Evolutionary conservation across 2,113 vertebrate species (phyloP).

Genomic region (Herpailurus yagouaroundi): DNA sequence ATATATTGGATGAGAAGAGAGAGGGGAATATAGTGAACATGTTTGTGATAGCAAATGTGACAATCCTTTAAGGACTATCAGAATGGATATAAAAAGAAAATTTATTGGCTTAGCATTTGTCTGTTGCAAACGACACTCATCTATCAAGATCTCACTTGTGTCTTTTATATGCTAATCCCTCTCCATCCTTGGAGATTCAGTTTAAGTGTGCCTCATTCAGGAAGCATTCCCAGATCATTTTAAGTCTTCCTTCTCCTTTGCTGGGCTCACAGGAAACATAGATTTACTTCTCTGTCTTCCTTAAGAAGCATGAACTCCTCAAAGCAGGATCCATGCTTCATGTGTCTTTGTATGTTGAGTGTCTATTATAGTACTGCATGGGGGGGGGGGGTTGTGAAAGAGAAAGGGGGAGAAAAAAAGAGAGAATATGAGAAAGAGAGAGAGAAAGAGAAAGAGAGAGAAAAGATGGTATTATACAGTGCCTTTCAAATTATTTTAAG

Average conservation of each 20-base stretch:
- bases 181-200: not conserved
- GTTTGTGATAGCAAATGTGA: not conserved
- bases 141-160: not conserved
- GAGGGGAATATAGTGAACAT: not conserved
- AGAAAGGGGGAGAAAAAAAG: not conserved
- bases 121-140: not conserved
- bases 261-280: not conserved
- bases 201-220: not conserved
- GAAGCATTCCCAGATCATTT: not conserved
- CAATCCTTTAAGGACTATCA: not conserved
- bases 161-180: not conserved
- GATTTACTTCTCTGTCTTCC: not conserved
- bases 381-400: not conserved
- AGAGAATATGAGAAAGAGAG: not conserved
- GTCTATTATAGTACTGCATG: not conserved
- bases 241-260: not conserved
- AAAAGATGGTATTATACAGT: not conserved
- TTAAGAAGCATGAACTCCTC: not conserved
- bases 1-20: not conserved
- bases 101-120: not conserved
- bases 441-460: accelerated
- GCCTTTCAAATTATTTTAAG: not conserved
- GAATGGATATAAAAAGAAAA: not conserved
- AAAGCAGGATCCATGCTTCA: not conserved
- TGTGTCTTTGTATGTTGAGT: not conserved